These are phyloP conservation scores for Hesperia comma DNA, from an alignment of 2,888 invertebrate species.

Conservation along the genomic window DNA sequence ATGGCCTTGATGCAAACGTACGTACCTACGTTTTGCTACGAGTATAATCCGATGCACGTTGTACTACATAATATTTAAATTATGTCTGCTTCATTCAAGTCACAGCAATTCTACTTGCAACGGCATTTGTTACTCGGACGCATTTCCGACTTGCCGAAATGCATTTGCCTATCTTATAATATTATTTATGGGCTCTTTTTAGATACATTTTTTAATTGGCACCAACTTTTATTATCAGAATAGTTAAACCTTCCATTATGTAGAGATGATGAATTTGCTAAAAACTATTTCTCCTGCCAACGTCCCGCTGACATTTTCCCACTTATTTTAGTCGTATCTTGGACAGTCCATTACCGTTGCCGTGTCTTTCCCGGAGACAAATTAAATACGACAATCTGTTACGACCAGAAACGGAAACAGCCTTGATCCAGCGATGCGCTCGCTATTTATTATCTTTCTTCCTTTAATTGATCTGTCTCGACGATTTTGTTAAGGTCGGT, in stretches of 20 bases:
- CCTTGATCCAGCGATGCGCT: constrained; percentile 3
- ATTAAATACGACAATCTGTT: constrained; percentile 14
- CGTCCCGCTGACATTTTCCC: not conserved
- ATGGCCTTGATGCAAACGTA: too few species aligned
- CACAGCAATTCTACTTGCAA: too few species aligned
- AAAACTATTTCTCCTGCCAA: not conserved
- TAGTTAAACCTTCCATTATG: too few species aligned
- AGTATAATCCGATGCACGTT: constrained; percentile 11
- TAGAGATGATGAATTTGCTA: not conserved
- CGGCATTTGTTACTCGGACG: too few species aligned
- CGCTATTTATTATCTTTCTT: constrained; percentile 10
- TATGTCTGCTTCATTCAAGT: too few species aligned
- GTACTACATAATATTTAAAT: too few species aligned
- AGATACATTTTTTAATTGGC: too few species aligned
- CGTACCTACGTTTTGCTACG: too few species aligned
- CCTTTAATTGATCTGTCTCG: constrained; percentile 12
- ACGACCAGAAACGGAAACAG: constrained; percentile 9
- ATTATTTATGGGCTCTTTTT: too few species aligned
- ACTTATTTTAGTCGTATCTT: constrained; percentile 6
- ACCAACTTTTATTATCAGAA: too few species aligned
- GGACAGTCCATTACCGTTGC: not conserved
- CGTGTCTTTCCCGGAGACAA: constrained; percentile 5
- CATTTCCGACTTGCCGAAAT: too few species aligned
- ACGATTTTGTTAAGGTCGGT: not conserved
- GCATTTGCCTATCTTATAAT: too few species aligned